Conservation (phyloP, 2,797 vertebrate species). For the Taeniopygia guttata region DNA sequence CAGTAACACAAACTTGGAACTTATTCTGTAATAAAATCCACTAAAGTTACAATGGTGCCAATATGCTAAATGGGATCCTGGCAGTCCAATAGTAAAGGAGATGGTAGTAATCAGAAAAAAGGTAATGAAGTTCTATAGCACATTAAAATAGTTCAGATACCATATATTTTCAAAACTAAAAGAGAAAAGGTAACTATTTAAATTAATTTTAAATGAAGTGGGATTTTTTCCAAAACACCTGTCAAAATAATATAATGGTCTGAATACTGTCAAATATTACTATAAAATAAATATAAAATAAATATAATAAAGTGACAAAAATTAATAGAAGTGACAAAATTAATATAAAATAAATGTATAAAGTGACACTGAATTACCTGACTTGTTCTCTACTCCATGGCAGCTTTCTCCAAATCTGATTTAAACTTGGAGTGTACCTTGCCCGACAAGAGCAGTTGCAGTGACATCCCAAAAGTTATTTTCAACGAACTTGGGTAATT, state of each 20-base stretch:
- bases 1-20: neutral
- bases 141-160: neutral
- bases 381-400: neutral
- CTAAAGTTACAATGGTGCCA: neutral
- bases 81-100: neutral
- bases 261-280: neutral
- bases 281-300: neutral
- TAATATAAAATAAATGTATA: neutral
- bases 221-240: neutral
- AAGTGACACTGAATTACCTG: neutral
- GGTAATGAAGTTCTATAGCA: neutral
- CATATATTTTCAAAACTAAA: conserved; percentile 6
- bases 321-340: no score
- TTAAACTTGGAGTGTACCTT: neutral
- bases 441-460: neutral
- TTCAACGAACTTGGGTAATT: neutral
- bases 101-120: neutral
- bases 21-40: neutral
- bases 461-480: neutral
- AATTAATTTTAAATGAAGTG: neutral
- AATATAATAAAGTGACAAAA: no score
- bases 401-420: neutral
- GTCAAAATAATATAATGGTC: neutral
- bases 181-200: neutral
- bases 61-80: neutral